Evolutionary conservation across 2,113 vertebrate genomes (phyloP).

Genomic region (Isichthys henryi): DNA sequence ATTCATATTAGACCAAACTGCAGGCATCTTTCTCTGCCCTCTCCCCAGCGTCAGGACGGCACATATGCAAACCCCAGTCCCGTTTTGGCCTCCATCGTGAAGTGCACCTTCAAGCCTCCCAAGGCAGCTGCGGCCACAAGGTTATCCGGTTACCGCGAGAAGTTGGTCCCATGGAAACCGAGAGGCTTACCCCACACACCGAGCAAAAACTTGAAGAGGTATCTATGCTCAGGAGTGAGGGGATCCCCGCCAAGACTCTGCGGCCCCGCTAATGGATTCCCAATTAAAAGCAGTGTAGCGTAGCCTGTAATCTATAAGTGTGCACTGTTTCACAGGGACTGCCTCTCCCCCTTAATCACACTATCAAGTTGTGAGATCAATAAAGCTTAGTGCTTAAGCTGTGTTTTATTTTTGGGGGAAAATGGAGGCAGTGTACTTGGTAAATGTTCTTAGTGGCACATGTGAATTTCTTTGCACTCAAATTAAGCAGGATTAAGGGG

Average conservation of each 20-base stretch:
- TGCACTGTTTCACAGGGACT: conserved; percentile 45
- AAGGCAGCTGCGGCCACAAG: background rate
- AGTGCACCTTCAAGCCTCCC: background rate
- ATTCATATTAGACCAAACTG: background rate
- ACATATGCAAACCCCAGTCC: background rate
- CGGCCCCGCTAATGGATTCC: conserved; percentile 37
- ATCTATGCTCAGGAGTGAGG: conserved; percentile 20
- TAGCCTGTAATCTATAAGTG: conserved; percentile 48
- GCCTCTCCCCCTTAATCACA: conserved; percentile 61
- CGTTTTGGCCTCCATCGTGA: background rate
- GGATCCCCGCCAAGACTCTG: conserved; percentile 25
- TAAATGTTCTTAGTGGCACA: conserved; percentile 83
- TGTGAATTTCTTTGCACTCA: conserved; percentile 86
- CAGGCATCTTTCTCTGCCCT: too few species aligned
- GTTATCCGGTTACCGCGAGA: conserved; percentile 5
- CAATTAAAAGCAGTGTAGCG: conserved; percentile 35
- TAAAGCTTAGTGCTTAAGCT: conserved; percentile 71
- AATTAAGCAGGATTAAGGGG: conserved; percentile 87
- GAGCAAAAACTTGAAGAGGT: conserved; percentile 22
- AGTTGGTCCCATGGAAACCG: background rate
- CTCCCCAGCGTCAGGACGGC: background rate
- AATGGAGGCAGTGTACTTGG: conserved; percentile 73
- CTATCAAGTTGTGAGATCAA: conserved; percentile 73
- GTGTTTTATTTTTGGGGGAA: conserved; percentile 59
- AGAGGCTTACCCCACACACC: conserved; percentile 2